Conservation (phyloP, 2,797 vertebrate genomes). For the Cottoperca gobio region DNA sequence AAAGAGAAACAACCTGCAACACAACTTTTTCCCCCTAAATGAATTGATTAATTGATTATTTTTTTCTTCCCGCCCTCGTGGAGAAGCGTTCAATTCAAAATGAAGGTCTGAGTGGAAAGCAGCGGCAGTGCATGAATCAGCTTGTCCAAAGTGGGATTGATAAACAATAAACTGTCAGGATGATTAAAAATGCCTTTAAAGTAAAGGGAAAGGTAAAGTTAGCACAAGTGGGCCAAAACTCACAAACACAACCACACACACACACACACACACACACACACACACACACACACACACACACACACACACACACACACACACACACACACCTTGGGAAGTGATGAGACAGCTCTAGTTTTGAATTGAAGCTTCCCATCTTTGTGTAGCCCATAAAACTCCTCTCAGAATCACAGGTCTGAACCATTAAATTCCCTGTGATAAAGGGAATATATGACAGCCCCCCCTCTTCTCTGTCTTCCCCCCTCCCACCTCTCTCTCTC, state of each 20-base stretch:
- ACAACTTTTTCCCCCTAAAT: slow-evolving; percentile 28
- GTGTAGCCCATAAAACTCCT: slow-evolving; percentile 74
- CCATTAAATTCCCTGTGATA: slow-evolving; percentile 77
- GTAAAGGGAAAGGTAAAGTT: slow-evolving; percentile 51
- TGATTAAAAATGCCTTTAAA: slow-evolving; percentile 65
- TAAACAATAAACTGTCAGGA: slow-evolving; percentile 76
- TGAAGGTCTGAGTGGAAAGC: slow-evolving; percentile 40
- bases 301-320: slow-evolving; percentile 21
- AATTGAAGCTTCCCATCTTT: slow-evolving; percentile 74
- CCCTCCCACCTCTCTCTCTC: background rate
- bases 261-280: slow-evolving; percentile 15
- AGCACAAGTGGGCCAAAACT: slow-evolving; percentile 45
- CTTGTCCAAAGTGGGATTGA: slow-evolving; percentile 59
- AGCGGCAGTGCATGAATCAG: slow-evolving; percentile 58
- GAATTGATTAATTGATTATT: slow-evolving; percentile 43
- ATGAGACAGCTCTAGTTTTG: slow-evolving; percentile 70
- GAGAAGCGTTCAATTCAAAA: slow-evolving; percentile 62
- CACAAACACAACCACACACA: slow-evolving; percentile 30
- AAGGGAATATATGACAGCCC: slow-evolving; percentile 74
- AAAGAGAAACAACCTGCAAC: slow-evolving; percentile 39
- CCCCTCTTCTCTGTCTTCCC: slow-evolving; percentile 14
- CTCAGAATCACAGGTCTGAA: slow-evolving; percentile 76
- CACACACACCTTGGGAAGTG: slow-evolving; percentile 53
- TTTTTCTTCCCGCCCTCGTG: slow-evolving; percentile 3
- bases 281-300: slow-evolving; percentile 10